phyloP scores from a whole-genome alignment of 2,113 vertebrate genomes.

The Maccullochella peelii region DNA sequence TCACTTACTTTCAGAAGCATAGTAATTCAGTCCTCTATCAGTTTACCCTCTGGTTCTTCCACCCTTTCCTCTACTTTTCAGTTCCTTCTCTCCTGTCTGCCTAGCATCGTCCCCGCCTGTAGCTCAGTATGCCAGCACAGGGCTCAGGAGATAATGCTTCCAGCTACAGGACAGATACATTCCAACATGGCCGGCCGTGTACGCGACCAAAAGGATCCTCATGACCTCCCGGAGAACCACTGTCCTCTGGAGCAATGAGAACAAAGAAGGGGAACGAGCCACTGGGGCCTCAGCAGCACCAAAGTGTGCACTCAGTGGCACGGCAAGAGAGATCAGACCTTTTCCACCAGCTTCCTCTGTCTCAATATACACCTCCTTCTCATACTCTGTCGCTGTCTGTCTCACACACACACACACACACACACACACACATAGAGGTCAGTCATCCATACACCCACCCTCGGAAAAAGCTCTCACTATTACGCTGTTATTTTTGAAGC shows the following conservation, averaged over 20 bases:
- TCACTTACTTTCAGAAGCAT: not conserved
- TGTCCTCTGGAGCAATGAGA: slow-evolving; percentile 48
- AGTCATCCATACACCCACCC: slow-evolving; percentile 52
- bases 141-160: slow-evolving; percentile 39
- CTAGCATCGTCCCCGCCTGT: not conserved
- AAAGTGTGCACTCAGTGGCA: slow-evolving; percentile 21
- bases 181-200: slow-evolving; percentile 38
- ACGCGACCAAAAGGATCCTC: slow-evolving; percentile 35
- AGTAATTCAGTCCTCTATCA: not conserved
- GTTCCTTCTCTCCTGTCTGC: not conserved
- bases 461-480: slow-evolving; percentile 29
- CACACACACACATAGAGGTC: slow-evolving; percentile 30
- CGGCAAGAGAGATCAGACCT: slow-evolving; percentile 38
- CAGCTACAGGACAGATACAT: slow-evolving; percentile 45
- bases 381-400: not conserved
- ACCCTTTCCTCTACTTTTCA: not conserved
- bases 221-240: slow-evolving; percentile 19
- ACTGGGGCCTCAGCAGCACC: slow-evolving; percentile 10
- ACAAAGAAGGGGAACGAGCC: slow-evolving; percentile 44
- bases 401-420: not conserved
- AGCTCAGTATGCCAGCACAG: slow-evolving; percentile 15
- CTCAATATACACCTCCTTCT: slow-evolving; percentile 55
- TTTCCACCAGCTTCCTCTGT: slow-evolving; percentile 22
- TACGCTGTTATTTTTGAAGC: slow-evolving; percentile 38
- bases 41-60: not conserved